Base-by-base conservation (phyloP, 2,797 vertebrate species). In the Tiaroga cobitis region DNA sequence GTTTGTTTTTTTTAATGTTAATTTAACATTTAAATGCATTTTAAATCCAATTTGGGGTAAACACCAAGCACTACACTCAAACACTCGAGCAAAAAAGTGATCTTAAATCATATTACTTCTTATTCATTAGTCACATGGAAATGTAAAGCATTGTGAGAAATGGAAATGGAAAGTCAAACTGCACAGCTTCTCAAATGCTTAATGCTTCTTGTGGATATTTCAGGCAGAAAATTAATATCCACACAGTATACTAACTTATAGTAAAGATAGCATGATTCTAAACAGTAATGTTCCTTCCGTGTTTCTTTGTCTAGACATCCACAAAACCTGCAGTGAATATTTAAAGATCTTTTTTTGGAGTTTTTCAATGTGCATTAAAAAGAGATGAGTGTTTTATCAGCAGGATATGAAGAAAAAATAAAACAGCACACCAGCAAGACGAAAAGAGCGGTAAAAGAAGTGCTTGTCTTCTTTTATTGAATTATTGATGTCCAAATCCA, bases 401-500 rank as follows among this genome's bases (percentile, higher is more conserved):
- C 54, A 75, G 83, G 89, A 88, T 88, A 92, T 86, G 86, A 73
- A 90, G 89, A 88, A 87, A 87, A 59, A 81, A 65, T 89, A 85
- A 91, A 89, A 89, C 63, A 73, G 83, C 89, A 68, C 59, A 78
- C 82, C 78, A 85, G 74, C 65, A 26, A 68, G 2, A 26, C 32
- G 75, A 59, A 68, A 49, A 76, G 84, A 85, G 51, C 24, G 43
- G 43, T 63, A 39, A 75, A 85, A 85, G 67, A 37, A 85, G 83
- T 34, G 84, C 91, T 87, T 89, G 85, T 93, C 88, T 93, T 91
- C 90, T 93, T n/a, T 90, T 91, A 89, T 90, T 95, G 89, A 95
- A 96, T 95, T 93, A 96, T 96, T 94, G 89, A 96, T 94, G 78
- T 73, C 75, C 86, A 92, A 89, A 80, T 90, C 78, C 54, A 77